These are phyloP conservation scores for Calyptommatus sinebrachiatus DNA, from an alignment of 2,113 vertebrate genomes.

Conservation along the genomic window DNA sequence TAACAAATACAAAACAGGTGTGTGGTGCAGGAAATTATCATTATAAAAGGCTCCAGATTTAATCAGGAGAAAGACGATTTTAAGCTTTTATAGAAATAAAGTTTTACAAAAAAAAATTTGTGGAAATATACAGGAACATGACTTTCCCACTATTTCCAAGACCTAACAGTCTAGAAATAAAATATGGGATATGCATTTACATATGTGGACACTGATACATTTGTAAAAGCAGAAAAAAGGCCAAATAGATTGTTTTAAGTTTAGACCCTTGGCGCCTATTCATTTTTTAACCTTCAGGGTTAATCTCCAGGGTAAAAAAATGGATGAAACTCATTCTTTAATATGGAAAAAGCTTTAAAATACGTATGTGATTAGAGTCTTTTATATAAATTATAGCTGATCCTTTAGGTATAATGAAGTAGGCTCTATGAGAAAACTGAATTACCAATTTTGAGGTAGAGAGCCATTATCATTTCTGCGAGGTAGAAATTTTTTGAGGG, in stretches of 20 bases:
- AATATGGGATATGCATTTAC: neutral
- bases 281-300: no score
- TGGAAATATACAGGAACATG: neutral
- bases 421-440: neutral
- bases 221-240: neutral
- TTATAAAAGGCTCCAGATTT: no score
- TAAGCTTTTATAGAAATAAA: no score
- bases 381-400: neutral
- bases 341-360: no score
- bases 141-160: neutral
- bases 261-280: no score
- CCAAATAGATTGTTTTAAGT: neutral
- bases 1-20: neutral
- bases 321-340: no score
- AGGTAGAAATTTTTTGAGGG: neutral
- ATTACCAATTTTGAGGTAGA: neutral
- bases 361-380: no score
- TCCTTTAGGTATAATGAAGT: neutral
- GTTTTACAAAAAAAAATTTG: no score
- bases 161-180: neutral
- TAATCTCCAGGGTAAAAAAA: no score
- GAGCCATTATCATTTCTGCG: no score
- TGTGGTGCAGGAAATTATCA: neutral
- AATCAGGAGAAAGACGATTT: neutral
- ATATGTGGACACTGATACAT: no score